Base-by-base conservation (phyloP, 2,888 invertebrate species). In the Villa cingulata region DNA sequence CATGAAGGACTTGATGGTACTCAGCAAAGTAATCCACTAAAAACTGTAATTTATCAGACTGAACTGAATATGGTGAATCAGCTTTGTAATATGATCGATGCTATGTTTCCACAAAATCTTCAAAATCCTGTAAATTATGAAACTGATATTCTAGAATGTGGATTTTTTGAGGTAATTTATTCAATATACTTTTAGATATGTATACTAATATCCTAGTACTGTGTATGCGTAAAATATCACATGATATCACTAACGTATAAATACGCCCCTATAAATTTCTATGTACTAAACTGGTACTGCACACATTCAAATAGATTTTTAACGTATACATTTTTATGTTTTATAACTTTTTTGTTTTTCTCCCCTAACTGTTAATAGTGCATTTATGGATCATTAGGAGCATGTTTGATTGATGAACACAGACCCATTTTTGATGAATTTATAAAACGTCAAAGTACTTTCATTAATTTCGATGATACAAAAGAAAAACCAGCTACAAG, bases 11-110 rank as follows among this genome's bases (percentile, higher is more conserved):
- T 85, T 55, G 73, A 81, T 46, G 88, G 87, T 5, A 76, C 81
- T 53, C 77, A 81, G 53, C 81, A 81, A 59, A 78, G 81, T 44
- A 69, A 74, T 42, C 88, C 87, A 12, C 70, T 92, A 45, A 83
- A 81, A 66, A 81, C 82, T 23, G 86, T 92, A 40, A 80, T 92
- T 32, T 82, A 83, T 15, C 86, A 88, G 65, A 91, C 90, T 1
- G 80, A 81, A 40, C 72, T 94, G 1, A 92, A 92, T 65, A 77
- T 94, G 84, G 83, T 90, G 4, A 77, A 78, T 3, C 94, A 94
- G 64, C 71, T 94, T 17, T 84, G 88, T 61, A 76, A 76, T 58
- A 81, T 89, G 72, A 78, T 89, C 48, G 86, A 87, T 57, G 80
- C 84, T 0, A 71, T 89, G 23, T 68, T 79, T 59, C 66, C 68